These are phyloP conservation scores for Nezara viridula DNA, from an alignment of 2,888 invertebrate species.

Conservation along the genomic window DNA sequence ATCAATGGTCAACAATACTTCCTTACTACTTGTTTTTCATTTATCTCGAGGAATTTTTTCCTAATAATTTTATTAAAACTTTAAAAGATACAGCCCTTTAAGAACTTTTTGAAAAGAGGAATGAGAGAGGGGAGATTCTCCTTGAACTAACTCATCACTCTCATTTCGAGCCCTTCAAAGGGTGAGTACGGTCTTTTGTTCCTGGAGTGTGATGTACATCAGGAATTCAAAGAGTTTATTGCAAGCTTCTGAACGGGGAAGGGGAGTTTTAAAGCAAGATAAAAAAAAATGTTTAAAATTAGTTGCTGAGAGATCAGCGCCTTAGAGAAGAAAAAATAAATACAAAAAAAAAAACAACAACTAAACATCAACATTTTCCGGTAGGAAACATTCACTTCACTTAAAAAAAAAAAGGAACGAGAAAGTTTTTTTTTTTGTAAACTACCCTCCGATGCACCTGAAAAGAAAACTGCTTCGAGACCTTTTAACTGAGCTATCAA, in stretches of 20 bases:
- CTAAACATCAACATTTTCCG: not conserved
- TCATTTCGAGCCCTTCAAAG: slow-evolving; percentile 3
- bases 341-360: not conserved
- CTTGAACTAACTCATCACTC: not conserved
- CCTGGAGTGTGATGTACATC: not conserved
- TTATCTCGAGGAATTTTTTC: not conserved
- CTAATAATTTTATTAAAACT: not conserved
- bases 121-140: not conserved
- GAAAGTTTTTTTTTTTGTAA: no score
- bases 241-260: not conserved
- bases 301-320: not conserved
- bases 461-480: no score
- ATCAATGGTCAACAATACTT: no score
- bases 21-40: no score
- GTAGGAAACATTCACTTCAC: not conserved
- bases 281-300: not conserved
- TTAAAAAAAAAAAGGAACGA: not conserved
- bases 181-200: not conserved
- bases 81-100: not conserved
- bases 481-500: no score
- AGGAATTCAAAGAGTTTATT: not conserved
- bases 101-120: not conserved
- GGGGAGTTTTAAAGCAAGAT: not conserved
- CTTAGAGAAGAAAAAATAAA: not conserved
- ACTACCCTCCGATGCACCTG: no score